phyloP scores from a whole-genome alignment of 2,113 vertebrate species.

The Lophius piscatorius region DNA sequence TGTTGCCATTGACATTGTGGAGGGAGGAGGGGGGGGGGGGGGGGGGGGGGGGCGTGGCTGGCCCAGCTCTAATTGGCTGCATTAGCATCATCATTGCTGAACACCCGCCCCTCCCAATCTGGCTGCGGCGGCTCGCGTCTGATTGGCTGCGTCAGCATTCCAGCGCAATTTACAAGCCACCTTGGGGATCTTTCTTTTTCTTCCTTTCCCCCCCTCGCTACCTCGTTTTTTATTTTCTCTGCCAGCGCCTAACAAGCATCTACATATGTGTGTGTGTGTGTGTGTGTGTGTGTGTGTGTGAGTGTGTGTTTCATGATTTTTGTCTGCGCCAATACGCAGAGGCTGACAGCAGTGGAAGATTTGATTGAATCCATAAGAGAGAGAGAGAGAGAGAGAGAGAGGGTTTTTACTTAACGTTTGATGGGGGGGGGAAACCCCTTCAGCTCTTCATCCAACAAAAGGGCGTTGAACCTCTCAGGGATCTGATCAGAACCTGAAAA shows the following conservation, averaged over 20 bases:
- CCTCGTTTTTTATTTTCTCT: conserved; percentile 38
- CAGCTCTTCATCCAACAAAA: neutral
- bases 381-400: too few relatives aligned
- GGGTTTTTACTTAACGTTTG: conserved; percentile 1
- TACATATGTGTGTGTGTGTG: conserved; percentile 33
- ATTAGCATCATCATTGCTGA: conserved; percentile 64
- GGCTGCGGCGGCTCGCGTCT: conserved; percentile 11
- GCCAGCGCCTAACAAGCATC: conserved; percentile 54
- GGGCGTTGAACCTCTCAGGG: neutral
- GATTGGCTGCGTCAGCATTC: conserved; percentile 67
- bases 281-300: conserved; percentile 32
- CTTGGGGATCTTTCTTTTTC: conserved; percentile 37
- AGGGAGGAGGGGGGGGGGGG: conserved; percentile 31
- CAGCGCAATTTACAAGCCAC: conserved; percentile 61
- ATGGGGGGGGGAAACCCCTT: neutral
- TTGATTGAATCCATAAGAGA: conserved; percentile 16
- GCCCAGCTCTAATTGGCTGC: conserved; percentile 70
- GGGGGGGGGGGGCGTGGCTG: conserved; percentile 22
- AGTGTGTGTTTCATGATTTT: conserved; percentile 33
- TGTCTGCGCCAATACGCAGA: conserved; percentile 28
- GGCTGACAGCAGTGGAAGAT: conserved; percentile 27
- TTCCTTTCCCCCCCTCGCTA: conserved; percentile 2
- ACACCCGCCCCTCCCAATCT: conserved; percentile 38
- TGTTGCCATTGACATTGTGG: conserved; percentile 66
- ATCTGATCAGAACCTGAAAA: neutral